Base-by-base conservation (phyloP, 2,113 vertebrate species). In the Rhabdomys dilectus region DNA sequence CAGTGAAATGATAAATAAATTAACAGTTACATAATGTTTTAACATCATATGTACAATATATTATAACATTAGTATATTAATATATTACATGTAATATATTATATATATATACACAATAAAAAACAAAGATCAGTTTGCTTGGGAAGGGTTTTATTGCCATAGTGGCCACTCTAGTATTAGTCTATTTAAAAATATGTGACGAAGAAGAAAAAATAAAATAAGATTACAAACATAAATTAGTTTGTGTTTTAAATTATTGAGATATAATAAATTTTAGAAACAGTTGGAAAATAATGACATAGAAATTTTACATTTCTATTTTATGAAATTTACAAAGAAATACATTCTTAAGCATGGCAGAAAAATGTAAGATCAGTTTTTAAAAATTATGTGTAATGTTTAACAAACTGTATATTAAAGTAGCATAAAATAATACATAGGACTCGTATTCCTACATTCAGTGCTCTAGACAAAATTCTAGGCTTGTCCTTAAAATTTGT, bases 221-320 rank as follows among this genome's bases (percentile, higher is more conserved):
- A 85, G 53, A 90, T 45, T 3, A 34, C n/a, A 60, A 58, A 31
- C 7, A 70, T 42, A 21, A 73, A 22, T 76, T 86, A 77, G 7
- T 93, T 62, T 84, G 36, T 88, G 29, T 45, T 92, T 93, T 75
- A 10, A 84, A 53, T 62, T 91, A 22, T 81, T 94, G 72, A 72
- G 31, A 56, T 0, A 34, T 68, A 34, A 34, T 58, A 29, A 81
- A 51, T 66, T 95, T 90, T 82, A 94, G 29, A 95, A 91, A 86
- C 12, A 75, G 75, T 95, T 73, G 89, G 0, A n/a, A 86, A 97
- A 70, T 91, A 19, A 39, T 80, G 60, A 60, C 21, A 70, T 21
- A 90, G 8, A 84, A 95, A 75, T 22, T 62, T 51, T 26, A 22
- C 76, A 62, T 88, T 93, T 70, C 42, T 34, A 3, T 70, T 78